Conservation (phyloP, 2,113 vertebrate genomes). For the Gopherus evgoodei region DNA sequence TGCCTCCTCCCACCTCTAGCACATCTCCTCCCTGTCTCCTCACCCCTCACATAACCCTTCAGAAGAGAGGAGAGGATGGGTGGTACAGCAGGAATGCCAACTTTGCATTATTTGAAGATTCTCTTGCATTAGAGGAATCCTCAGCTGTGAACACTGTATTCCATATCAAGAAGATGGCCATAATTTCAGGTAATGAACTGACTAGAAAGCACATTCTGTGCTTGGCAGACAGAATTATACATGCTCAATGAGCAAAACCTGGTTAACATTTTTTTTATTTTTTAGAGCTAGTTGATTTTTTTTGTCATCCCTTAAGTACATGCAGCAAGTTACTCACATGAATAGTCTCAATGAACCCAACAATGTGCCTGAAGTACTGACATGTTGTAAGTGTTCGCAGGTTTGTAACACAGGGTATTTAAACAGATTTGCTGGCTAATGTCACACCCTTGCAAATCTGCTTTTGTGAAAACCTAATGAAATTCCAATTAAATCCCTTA, state of each 20-base stretch:
- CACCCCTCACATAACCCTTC: neutral
- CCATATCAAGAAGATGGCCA: constrained; percentile 24
- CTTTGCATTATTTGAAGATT: neutral
- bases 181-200: constrained; percentile 65
- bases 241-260: constrained; percentile 43
- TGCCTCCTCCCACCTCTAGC: neutral
- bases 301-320: neutral
- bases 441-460: constrained; percentile 45
- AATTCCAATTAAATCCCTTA: constrained; percentile 59
- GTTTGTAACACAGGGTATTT: neutral
- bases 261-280: constrained; percentile 45
- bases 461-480: constrained; percentile 32
- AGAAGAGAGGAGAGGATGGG: neutral
- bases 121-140: neutral
- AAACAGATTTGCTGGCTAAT: constrained; percentile 19
- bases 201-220: constrained; percentile 46
- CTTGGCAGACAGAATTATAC: constrained; percentile 46
- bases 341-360: neutral
- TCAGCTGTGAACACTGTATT: neutral
- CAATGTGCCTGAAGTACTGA: too few species aligned
- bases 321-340: neutral
- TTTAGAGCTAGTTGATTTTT: constrained; percentile 4
- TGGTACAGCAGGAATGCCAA: neutral
- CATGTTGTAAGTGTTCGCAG: neutral
- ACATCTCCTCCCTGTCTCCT: rapidly evolving